Evolutionary conservation across 2,888 invertebrate species (phyloP).

Genomic region (Cataglyphis rosenhaueri): DNA sequence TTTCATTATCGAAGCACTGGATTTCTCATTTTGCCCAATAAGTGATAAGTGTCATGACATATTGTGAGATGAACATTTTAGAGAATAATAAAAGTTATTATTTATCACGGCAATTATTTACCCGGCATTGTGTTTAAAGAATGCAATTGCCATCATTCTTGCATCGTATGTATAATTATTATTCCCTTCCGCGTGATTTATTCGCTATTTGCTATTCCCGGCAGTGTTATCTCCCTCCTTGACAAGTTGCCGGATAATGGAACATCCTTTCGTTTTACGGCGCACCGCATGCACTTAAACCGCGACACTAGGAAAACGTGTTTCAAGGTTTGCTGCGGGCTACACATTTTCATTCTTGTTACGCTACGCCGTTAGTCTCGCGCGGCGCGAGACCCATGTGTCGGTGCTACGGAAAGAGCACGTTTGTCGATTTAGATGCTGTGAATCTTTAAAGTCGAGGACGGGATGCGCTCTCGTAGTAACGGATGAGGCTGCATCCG

Average conservation of each 20-base stretch:
- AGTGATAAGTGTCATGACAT: neutral
- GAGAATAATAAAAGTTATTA: neutral
- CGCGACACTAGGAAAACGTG: constrained; percentile 37
- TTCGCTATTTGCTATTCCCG: constrained; percentile 11
- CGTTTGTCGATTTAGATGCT: constrained; percentile 45
- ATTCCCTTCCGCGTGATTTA: constrained; percentile 3
- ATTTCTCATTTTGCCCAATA: neutral
- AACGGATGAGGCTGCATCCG: constrained; percentile 34
- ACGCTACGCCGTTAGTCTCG: neutral
- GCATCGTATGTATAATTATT: neutral
- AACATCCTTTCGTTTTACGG: constrained; percentile 34
- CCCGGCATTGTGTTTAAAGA: neutral
- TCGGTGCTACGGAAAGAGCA: constrained; percentile 24
- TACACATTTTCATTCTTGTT: constrained; percentile 48
- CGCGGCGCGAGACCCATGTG: constrained; percentile 20
- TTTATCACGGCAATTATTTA: neutral
- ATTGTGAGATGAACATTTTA: neutral
- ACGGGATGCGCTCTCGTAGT: constrained; percentile 24
- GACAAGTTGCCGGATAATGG: constrained; percentile 37
- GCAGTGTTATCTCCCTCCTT: neutral
- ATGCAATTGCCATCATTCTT: neutral
- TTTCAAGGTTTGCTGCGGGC: constrained; percentile 48
- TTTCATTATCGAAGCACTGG: neutral
- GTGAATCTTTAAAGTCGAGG: constrained; percentile 27
- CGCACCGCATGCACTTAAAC: constrained; percentile 41